A percentile compares a stretch with the other conserved stretches of the same genome.
Evolutionary conservation across 2,888 invertebrate species (phyloP).

Genomic region (Orthosia cruda): DNA sequence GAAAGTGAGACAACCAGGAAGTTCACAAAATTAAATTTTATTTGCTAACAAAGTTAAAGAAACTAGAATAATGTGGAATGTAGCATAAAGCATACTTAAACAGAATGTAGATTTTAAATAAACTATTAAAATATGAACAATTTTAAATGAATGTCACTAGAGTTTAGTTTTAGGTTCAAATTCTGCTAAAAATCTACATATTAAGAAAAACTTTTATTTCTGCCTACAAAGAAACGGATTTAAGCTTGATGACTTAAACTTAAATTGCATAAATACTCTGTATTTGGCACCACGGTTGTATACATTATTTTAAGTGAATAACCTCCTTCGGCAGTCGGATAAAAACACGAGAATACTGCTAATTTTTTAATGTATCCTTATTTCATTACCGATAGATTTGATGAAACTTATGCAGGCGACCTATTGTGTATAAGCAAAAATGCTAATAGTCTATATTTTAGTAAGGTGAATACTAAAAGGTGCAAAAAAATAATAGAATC

Average conservation of each 20-base stretch:
- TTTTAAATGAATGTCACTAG: conserved; percentile 67
- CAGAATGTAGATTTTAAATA: conserved; percentile 57
- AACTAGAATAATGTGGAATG: conserved; percentile 65
- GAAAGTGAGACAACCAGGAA: conserved; percentile 32
- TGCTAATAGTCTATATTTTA: not conserved
- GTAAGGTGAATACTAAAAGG: conserved; percentile 3
- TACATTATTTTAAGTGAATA: conserved; percentile 8
- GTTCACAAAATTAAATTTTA: conserved; percentile 53
- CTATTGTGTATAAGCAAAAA: not conserved
- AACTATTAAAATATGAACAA: conserved; percentile 46
- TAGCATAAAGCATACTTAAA: conserved; percentile 59
- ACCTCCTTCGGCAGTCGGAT: no score
- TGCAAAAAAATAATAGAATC: conserved; percentile 16
- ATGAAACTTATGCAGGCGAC: conserved; percentile 2
- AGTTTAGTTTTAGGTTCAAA: conserved; percentile 61
- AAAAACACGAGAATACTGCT: conserved; percentile 12
- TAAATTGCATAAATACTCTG: conserved; percentile 25
- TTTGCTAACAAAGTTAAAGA: conserved; percentile 32
- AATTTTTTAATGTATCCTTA: not conserved
- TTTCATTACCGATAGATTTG: not conserved
- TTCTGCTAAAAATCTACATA: conserved; percentile 60
- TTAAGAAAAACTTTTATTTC: conserved; percentile 5
- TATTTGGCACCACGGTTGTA: conserved; percentile 50
- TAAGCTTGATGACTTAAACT: not conserved
- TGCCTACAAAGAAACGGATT: not conserved